Evolutionary conservation across 2,888 invertebrate species (phyloP).

Genomic region (Dynastes maya): DNA sequence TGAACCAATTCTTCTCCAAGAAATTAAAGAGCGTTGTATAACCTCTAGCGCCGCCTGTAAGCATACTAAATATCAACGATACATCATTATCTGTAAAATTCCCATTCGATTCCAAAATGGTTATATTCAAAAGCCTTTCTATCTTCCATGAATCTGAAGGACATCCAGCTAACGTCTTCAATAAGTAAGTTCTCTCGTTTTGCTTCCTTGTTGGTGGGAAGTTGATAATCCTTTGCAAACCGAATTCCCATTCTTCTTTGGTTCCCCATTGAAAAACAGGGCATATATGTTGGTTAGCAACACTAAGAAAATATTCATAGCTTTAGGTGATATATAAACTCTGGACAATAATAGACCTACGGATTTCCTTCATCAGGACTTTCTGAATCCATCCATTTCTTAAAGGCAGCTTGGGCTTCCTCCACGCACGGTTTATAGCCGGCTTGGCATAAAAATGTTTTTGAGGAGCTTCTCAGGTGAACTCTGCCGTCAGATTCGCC

Average conservation of each 20-base stretch:
- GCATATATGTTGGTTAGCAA: slow-evolving; percentile 84
- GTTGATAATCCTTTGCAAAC: slow-evolving; percentile 82
- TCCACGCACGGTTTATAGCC: slow-evolving; percentile 85
- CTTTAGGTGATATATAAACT: slow-evolving; percentile 4
- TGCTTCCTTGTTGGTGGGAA: slow-evolving; percentile 82
- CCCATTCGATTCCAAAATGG: slow-evolving; percentile 79
- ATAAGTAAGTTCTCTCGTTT: slow-evolving; percentile 83
- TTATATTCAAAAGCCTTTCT: slow-evolving; percentile 77
- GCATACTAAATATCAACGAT: slow-evolving; percentile 83
- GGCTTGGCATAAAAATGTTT: slow-evolving; percentile 82
- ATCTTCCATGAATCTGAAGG: slow-evolving; percentile 82
- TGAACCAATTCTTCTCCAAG: slow-evolving; percentile 80
- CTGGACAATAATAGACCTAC: slow-evolving; percentile 72
- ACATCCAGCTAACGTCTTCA: slow-evolving; percentile 86
- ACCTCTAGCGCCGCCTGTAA: slow-evolving; percentile 81
- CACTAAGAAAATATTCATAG: slow-evolving; percentile 70
- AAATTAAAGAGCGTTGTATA: slow-evolving; percentile 83
- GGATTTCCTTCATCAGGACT: slow-evolving; percentile 87
- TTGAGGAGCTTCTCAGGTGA: slow-evolving; percentile 79
- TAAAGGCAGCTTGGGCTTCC: slow-evolving; percentile 82
- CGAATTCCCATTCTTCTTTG: slow-evolving; percentile 87
- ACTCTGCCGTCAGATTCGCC: slow-evolving; percentile 79
- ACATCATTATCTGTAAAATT: slow-evolving; percentile 86
- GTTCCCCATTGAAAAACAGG: slow-evolving; percentile 89
- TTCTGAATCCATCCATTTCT: slow-evolving; percentile 82